Evolutionary conservation across 1,140 invertebrate species (phyloP).

Genomic region (Ladona fulva): DNA sequence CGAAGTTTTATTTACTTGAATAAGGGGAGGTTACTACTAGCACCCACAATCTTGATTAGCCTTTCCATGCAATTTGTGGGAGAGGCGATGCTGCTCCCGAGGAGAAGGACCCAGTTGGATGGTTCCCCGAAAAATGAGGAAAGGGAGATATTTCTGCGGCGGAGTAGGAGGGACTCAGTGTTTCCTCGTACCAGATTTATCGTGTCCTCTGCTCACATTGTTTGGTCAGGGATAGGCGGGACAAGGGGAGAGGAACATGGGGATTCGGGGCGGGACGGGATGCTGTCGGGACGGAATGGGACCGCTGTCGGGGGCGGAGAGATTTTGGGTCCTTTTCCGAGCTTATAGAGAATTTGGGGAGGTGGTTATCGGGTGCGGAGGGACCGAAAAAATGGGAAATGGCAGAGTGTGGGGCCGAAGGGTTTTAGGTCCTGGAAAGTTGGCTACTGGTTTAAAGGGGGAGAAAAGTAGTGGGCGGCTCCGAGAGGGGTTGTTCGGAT

Average conservation of each 20-base stretch:
- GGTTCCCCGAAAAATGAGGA: not conserved
- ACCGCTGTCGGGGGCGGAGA: not conserved
- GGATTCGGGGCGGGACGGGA: not conserved
- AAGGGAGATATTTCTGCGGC: not conserved
- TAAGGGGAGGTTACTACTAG: too few species aligned
- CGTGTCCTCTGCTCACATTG: not conserved
- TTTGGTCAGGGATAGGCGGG: not conserved
- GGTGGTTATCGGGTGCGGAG: not conserved
- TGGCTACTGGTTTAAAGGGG: not conserved
- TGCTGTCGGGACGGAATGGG: not conserved
- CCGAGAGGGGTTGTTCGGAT: not conserved
- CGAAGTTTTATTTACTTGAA: too few species aligned
- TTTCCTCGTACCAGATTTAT: slow-evolving; percentile 1
- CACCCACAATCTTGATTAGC: too few species aligned
- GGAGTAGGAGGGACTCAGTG: not conserved
- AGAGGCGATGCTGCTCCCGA: too few species aligned
- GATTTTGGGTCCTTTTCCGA: not conserved
- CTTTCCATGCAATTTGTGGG: too few species aligned
- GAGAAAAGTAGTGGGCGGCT: not conserved
- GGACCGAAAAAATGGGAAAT: not conserved
- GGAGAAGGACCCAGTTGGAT: too few species aligned
- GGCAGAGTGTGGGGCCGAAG: not conserved
- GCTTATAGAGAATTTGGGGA: not conserved
- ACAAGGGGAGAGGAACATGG: not conserved
- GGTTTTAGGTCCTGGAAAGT: not conserved